Evolutionary conservation across 2,113 vertebrate species (phyloP), one percentile per base, ranked within the genome.

Genomic region (Daboia siamensis): DNA sequence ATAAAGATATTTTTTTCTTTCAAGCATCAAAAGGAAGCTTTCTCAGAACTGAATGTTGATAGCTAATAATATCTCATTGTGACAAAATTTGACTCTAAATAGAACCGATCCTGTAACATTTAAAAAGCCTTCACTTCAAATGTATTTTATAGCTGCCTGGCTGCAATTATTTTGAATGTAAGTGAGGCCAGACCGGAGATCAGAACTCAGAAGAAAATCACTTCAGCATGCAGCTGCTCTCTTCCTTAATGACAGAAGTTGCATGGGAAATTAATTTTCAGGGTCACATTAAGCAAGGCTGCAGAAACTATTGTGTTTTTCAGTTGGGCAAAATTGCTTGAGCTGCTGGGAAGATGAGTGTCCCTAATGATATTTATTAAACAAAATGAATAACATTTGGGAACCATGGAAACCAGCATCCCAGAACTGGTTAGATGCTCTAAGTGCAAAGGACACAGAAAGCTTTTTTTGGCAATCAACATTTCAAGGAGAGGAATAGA

Each of bases 221-320:
- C 88, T 96, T 97, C 94, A 95, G 91, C 92, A 93, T 96, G 90
- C 96, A 97, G 96, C 95, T 90, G 95, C 94, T 96, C 97, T 87
- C 95, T 57, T 94, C 92, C 21, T 86, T 96, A 97, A 97, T 96
- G 95, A 92, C 91, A 96, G 94, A 96, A 94, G 94, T 95, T 97
- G 95, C 94, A 96, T 95, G 93, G 94, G 95, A 98, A 98, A 98
- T 97, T 98, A 97, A 98, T 98, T 98, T 97, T 96, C 95, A 97
- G 90, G 92, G 97, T 97, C 94, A 96, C 91, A 97, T 97, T 97
- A 97, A 97, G 93, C 97, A 91, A 96, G 93, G 88, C 95, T 96
- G 93, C 94, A 96, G 90, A 96, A 96, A 97, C 94, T 96, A 96
- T 97, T 96, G 95, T 94, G 95, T 92, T 90, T 91, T 97, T 95